These are phyloP conservation scores for Chironomus tepperi DNA, from an alignment of 1,140 invertebrate genomes.

Conservation along the genomic window DNA sequence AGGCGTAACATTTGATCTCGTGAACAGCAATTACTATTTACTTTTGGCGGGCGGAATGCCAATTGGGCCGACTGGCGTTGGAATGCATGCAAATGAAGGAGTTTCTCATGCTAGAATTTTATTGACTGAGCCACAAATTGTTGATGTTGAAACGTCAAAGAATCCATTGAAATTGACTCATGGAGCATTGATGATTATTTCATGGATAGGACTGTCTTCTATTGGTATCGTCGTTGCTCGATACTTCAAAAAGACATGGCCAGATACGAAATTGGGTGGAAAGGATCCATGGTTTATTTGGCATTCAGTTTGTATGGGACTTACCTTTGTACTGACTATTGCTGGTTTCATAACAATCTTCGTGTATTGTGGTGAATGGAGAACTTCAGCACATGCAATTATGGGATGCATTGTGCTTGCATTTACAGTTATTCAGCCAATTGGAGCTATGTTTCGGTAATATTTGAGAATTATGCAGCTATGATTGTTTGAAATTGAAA, in stretches of 20 bases:
- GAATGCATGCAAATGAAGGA: conserved; percentile 49
- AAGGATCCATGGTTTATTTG: conserved; percentile 86
- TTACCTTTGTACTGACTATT: conserved; percentile 63
- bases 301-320: conserved; percentile 68
- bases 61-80: conserved; percentile 42
- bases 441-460: conserved; percentile 63
- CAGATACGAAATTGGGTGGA: conserved; percentile 59
- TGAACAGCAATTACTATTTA: conserved; percentile 54
- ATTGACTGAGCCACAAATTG: conserved; percentile 49
- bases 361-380: conserved; percentile 64
- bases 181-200: conserved; percentile 77
- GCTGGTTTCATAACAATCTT: conserved; percentile 68
- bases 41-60: conserved; percentile 57
- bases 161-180: conserved; percentile 57
- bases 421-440: conserved; percentile 71
- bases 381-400: conserved; percentile 57
- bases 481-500: neutral
- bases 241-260: conserved; percentile 81
- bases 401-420: conserved; percentile 61
- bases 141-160: conserved; percentile 47
- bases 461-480: neutral
- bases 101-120: conserved; percentile 45
- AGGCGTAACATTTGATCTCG: conserved; percentile 55
- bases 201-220: conserved; percentile 77
- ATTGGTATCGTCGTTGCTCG: conserved; percentile 71